phyloP scores from a whole-genome alignment of 2,113 vertebrate genomes.

The Stegastes partitus region DNA sequence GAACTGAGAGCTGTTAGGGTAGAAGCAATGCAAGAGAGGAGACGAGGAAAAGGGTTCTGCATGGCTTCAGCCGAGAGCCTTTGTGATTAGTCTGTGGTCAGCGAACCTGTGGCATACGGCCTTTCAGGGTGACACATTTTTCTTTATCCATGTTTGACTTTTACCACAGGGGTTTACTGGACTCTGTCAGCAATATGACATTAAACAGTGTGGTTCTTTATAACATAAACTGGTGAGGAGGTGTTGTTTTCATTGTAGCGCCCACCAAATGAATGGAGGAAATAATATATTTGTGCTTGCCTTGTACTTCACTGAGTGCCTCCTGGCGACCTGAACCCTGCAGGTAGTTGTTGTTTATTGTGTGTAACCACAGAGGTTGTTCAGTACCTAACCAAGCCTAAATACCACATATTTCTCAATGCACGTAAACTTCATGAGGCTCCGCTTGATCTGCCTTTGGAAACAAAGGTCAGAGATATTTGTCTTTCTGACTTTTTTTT shows the following conservation, averaged over 20 bases:
- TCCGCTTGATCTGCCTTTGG: conserved; percentile 10
- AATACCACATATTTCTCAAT: conserved; percentile 34
- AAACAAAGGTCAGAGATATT: conserved; percentile 53
- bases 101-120: conserved; percentile 27
- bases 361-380: conserved; percentile 44
- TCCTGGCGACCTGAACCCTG: conserved; percentile 38
- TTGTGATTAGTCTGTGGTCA: conserved; percentile 56
- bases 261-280: conserved; percentile 19
- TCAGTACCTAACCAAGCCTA: conserved; percentile 42
- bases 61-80: conserved; percentile 34
- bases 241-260: conserved; percentile 33
- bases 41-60: conserved; percentile 3
- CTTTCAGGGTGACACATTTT: conserved; percentile 44
- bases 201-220: conserved; percentile 42
- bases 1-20: background rate
- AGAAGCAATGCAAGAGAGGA: background rate
- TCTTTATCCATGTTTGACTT: conserved; percentile 51
- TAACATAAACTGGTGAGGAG: conserved; percentile 8
- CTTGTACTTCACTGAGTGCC: background rate
- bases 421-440: conserved; percentile 27
- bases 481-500: conserved; percentile 26
- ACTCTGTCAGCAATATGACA: conserved; percentile 48
- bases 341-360: conserved; percentile 62
- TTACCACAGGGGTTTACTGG: conserved; percentile 54
- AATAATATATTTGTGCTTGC: conserved; percentile 12